Percentiles rank a stretch among this genome's conserved stretches.
Conservation (phyloP, 2,888 invertebrate genomes). For the Linnaemya tessellans region DNA sequence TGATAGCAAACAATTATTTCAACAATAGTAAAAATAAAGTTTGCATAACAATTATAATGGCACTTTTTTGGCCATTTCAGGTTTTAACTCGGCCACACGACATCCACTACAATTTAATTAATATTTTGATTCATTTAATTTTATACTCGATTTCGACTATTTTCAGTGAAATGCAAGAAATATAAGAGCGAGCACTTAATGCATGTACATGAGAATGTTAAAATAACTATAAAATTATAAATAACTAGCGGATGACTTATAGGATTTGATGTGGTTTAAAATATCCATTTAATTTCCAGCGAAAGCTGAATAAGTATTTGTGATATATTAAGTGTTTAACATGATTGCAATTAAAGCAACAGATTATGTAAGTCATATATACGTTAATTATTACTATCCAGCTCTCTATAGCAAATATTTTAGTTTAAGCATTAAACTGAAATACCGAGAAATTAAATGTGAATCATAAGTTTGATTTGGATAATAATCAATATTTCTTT, state of each 20-base stretch:
- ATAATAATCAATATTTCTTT: too few species aligned
- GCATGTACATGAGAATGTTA: background rate
- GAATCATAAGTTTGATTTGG: too few species aligned
- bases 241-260: background rate
- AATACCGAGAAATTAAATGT: too few species aligned
- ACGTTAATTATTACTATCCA: background rate
- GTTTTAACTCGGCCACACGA: background rate
- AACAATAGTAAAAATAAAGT: background rate
- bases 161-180: background rate
- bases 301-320: background rate
- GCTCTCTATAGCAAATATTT: too few species aligned
- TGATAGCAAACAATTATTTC: constrained; percentile 4
- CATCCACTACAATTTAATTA: background rate
- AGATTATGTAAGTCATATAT: background rate
- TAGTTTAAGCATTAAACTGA: too few species aligned
- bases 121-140: constrained; percentile 5
- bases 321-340: background rate
- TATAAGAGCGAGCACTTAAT: background rate
- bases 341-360: background rate
- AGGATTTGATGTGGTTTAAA: background rate
- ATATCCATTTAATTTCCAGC: background rate
- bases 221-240: background rate
- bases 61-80: background rate
- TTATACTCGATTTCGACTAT: background rate
- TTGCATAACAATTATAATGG: constrained; percentile 43